Evolutionary conservation across 2,888 invertebrate genomes (phyloP).

Genomic region (Caenorhabditis sulstoni): DNA sequence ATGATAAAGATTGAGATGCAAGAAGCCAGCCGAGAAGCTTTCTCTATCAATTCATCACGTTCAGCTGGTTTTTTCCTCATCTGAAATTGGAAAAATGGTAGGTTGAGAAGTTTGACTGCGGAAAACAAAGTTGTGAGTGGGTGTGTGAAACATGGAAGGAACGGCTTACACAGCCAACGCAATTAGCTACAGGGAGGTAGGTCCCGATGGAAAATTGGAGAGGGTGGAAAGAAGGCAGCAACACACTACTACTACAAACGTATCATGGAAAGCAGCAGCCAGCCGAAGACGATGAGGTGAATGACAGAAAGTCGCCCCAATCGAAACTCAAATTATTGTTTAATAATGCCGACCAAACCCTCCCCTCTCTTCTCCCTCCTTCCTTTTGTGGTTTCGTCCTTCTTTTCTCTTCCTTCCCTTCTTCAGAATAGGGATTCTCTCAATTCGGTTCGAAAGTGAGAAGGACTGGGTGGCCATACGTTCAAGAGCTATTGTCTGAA

Average conservation of each 20-base stretch:
- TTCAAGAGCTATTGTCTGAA: conserved; percentile 57
- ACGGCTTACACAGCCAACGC: conserved; percentile 35
- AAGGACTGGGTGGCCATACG: conserved; percentile 34
- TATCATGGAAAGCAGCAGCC: conserved; percentile 49
- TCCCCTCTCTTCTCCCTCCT: conserved; percentile 13
- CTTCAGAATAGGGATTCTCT: too few species aligned
- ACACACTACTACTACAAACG: conserved; percentile 56
- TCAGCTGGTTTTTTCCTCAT: conserved; percentile 56
- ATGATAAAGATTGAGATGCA: conserved; percentile 57
- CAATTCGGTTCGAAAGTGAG: conserved; percentile 37
- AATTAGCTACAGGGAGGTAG: conserved; percentile 43
- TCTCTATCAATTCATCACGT: conserved; percentile 40
- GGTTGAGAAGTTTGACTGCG: background rate
- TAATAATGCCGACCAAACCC: conserved; percentile 57
- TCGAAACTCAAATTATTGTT: conserved; percentile 60
- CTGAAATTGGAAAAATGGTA: conserved; percentile 24
- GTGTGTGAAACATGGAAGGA: conserved; percentile 19
- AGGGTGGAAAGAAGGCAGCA: conserved; percentile 23
- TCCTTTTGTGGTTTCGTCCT: conserved; percentile 34
- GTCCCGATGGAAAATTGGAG: conserved; percentile 57
- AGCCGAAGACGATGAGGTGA: conserved; percentile 40
- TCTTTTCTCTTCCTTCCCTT: too few species aligned
- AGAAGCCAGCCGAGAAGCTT: conserved; percentile 57
- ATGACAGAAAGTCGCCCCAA: conserved; percentile 57
- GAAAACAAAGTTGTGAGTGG: background rate